Evolutionary conservation across 2,797 vertebrate species (phyloP).

Genomic region (Myoxocephalus aenaeus): DNA sequence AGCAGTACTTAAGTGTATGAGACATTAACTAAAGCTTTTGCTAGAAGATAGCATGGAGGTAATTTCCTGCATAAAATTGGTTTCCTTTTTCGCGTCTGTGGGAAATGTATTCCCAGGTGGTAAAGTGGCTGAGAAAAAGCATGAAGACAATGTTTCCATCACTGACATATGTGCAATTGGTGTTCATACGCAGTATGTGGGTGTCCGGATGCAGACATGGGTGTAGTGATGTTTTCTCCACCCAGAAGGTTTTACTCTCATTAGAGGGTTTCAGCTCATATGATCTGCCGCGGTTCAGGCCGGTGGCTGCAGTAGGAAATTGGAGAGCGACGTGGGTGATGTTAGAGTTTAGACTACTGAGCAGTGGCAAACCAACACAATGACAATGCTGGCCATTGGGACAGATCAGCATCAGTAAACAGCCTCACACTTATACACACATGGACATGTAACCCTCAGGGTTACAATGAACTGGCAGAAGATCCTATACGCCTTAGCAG

Average conservation of each 20-base stretch:
- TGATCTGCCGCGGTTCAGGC: conserved; percentile 44
- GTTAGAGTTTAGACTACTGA: conserved; percentile 50
- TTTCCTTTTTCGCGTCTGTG: conserved; percentile 53
- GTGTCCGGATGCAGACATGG: background rate
- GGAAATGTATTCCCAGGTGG: conserved; percentile 39
- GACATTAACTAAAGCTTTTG: conserved; percentile 75
- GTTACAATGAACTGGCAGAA: conserved; percentile 35
- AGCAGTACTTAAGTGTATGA: conserved; percentile 68
- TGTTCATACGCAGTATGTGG: background rate
- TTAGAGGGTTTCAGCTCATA: conserved; percentile 46
- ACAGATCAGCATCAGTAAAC: conserved; percentile 46
- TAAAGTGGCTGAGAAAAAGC: conserved; percentile 24
- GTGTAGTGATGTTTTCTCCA: conserved; percentile 12
- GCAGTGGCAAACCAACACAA: conserved; percentile 26
- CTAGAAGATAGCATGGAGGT: conserved; percentile 65
- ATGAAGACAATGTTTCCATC: conserved; percentile 35
- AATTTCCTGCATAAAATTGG: conserved; percentile 74
- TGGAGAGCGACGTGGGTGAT: conserved; percentile 30
- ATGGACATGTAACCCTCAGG: conserved; percentile 21
- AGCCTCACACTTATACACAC: conserved; percentile 22
- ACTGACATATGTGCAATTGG: conserved; percentile 3
- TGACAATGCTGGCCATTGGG: conserved; percentile 34
- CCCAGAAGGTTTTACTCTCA: conserved; percentile 36
- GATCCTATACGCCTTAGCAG: conserved; percentile 28
- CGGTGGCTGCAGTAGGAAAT: conserved; percentile 50